phyloP scores from a whole-genome alignment of 1,140 invertebrate genomes.

The Drosophila sp. region DNA sequence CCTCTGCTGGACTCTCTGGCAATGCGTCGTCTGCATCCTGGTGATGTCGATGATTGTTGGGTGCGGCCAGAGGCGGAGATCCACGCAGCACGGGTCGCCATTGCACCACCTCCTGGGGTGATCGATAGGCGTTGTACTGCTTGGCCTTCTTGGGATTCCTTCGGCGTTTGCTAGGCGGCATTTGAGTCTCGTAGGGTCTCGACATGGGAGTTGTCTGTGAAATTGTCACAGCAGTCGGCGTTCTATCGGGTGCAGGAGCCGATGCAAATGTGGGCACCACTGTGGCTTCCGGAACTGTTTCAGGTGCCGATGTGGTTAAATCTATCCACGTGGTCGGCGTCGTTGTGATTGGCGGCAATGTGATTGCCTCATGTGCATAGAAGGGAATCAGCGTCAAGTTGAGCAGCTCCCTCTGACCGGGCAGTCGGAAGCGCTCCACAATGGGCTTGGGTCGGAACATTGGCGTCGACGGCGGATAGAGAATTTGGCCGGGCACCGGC shows the following conservation, averaged over 20 bases:
- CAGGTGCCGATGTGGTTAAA: background rate
- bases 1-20: background rate
- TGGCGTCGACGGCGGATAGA: constrained; percentile 72
- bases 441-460: constrained; percentile 78
- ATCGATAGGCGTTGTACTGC: constrained; percentile 68
- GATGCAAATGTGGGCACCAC: background rate
- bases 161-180: constrained; percentile 42
- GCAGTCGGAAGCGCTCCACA: constrained; percentile 66
- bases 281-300: background rate
- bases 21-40: background rate
- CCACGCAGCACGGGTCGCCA: constrained; percentile 51
- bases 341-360: constrained; percentile 4
- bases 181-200: constrained; percentile 49
- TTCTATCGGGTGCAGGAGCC: background rate
- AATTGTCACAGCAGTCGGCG: constrained; percentile 1
- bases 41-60: constrained; percentile 52
- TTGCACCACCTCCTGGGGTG: constrained; percentile 73
- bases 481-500: constrained; percentile 72
- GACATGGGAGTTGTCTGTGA: constrained; percentile 22
- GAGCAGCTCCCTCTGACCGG: constrained; percentile 46
- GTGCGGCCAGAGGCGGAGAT: background rate
- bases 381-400: constrained; percentile 78
- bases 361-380: constrained; percentile 78
- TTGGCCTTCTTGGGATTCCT: constrained; percentile 64
- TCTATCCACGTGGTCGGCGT: background rate